These are phyloP conservation scores for Silurus lanzhouensis DNA, from an alignment of 2,797 vertebrate species.

Conservation along the genomic window DNA sequence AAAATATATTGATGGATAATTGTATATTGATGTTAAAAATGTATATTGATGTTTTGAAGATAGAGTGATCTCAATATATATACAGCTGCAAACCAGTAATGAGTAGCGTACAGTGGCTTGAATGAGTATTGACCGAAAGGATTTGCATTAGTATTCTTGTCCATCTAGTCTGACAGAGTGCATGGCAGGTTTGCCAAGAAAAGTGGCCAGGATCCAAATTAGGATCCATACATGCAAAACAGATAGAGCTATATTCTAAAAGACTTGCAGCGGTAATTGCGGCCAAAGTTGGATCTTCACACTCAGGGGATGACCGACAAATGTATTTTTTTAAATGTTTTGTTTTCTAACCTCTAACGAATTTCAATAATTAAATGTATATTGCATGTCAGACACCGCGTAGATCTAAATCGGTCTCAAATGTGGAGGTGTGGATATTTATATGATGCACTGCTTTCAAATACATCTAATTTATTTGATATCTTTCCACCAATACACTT, in stretches of 20 bases:
- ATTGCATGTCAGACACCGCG: not conserved
- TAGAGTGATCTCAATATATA: not conserved
- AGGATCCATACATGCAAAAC: not conserved
- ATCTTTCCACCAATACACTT: too few relatives aligned
- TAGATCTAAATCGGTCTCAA: not conserved
- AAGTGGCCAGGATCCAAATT: not conserved
- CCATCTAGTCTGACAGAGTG: not conserved
- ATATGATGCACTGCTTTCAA: not conserved
- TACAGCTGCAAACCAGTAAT: not conserved
- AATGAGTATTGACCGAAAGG: not conserved
- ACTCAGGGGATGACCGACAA: not conserved
- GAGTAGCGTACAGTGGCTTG: not conserved
- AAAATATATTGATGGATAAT: too few relatives aligned
- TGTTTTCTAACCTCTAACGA: not conserved
- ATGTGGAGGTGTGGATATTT: not conserved
- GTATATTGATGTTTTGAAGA: not conserved
- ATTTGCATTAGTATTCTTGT: slow-evolving; percentile 1
- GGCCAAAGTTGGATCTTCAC: not conserved
- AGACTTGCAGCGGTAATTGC: not conserved
- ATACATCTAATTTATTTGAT: too few relatives aligned
- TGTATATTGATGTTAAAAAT: not conserved
- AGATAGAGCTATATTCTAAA: not conserved
- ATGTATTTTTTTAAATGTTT: not conserved
- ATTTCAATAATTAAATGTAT: too few relatives aligned
- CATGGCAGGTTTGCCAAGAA: slow-evolving; percentile 3